Conservation (phyloP, 2,888 invertebrate genomes). For the Malthinus seriepunctatus region DNA sequence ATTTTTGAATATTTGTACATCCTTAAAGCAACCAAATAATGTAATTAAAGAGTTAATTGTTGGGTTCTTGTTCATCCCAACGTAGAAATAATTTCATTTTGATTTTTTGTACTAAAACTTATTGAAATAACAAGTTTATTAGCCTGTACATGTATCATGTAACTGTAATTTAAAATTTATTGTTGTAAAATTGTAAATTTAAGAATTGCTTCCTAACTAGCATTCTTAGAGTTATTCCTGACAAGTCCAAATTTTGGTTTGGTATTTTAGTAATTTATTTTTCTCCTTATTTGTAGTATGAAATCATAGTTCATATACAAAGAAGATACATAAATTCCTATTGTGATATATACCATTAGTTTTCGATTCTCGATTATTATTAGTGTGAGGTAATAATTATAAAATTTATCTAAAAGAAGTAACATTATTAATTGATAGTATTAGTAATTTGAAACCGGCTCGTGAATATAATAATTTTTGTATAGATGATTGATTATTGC, state of each 20-base stretch:
- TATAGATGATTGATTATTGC: conserved; percentile 11
- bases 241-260: neutral
- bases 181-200: conserved; percentile 5
- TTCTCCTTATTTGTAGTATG: conserved; percentile 1
- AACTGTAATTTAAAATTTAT: neutral
- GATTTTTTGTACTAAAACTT: no score
- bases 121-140: no score
- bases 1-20: no score
- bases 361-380: conserved; percentile 8
- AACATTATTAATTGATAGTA: conserved; percentile 16
- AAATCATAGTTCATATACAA: conserved; percentile 1
- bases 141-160: no score
- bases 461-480: neutral
- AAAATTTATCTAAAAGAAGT: neutral
- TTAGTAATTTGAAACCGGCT: conserved; percentile 12
- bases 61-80: no score
- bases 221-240: neutral
- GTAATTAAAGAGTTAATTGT: no score
- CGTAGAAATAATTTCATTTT: no score
- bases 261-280: neutral
- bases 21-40: no score
- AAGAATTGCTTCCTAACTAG: conserved; percentile 2
- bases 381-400: conserved; percentile 8
- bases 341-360: conserved; percentile 25
- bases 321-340: conserved; percentile 21